phyloP scores from a whole-genome alignment of 2,888 invertebrate genomes.

The Mimumesa dahlbomi region DNA sequence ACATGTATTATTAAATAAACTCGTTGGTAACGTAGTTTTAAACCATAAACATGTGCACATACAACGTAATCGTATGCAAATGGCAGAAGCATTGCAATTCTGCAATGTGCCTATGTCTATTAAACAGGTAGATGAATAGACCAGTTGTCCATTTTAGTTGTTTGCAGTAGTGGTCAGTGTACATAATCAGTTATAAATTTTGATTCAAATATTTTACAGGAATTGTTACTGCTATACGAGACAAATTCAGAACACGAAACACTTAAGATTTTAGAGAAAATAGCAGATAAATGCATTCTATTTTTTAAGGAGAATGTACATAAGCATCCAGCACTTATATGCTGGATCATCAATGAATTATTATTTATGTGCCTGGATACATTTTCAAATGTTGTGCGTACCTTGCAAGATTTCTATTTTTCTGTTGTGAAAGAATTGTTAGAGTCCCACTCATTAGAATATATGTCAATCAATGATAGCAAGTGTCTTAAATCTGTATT shows the following conservation, averaged over 20 bases:
- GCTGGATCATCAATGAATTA: constrained; percentile 72
- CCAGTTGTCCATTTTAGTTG: neutral
- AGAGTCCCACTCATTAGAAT: constrained; percentile 26
- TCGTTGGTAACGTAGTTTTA: constrained; percentile 45
- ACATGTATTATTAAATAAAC: constrained; percentile 58
- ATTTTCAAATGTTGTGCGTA: constrained; percentile 56
- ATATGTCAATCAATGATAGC: constrained; percentile 5
- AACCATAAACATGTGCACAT: constrained; percentile 43
- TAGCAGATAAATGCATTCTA: constrained; percentile 77
- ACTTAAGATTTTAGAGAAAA: constrained; percentile 71
- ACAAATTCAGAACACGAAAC: constrained; percentile 1
- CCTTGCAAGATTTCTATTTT: constrained; percentile 71
- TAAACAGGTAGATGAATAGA: constrained; percentile 49
- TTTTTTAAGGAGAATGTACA: constrained; percentile 81
- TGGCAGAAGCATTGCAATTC: constrained; percentile 40
- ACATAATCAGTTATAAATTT: constrained; percentile 11
- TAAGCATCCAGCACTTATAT: constrained; percentile 77
- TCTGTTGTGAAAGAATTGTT: constrained; percentile 59
- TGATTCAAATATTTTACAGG: constrained; percentile 52
- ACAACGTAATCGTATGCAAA: constrained; percentile 57
- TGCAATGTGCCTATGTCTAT: constrained; percentile 27
- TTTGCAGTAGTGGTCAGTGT: neutral
- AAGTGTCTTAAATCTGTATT: constrained; percentile 57
- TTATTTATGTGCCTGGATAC: constrained; percentile 60
- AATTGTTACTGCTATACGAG: constrained; percentile 46